Evolutionary conservation across 2,113 vertebrate genomes (phyloP), one percentile per base, ranked within the genome.

Genomic region (Mormyrus iriodes): DNA sequence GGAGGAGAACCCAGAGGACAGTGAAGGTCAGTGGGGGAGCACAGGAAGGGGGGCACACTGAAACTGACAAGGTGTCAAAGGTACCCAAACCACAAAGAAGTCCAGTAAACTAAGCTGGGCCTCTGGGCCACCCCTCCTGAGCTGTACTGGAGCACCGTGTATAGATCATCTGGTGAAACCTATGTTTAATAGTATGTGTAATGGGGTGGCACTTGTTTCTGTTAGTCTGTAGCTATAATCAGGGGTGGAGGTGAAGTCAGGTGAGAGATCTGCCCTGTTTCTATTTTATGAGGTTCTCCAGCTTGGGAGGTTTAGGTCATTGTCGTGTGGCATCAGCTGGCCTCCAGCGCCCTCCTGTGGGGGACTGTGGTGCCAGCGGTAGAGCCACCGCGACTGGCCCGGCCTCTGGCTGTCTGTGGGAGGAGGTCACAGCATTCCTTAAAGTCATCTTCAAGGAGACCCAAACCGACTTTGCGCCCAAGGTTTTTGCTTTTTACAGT

Each of bases 1-100:
- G 79, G 98, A 99, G 84, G 98, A 99, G 93, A 99, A 99, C 90
- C 97, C 96, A 76, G 98, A 99, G 93, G 98, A 99, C 92, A 99
- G 98, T 90, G 98, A 99, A 96, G 98, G 98, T 99, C 94, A 94
- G 95, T 42, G 35, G 73, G 35, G 35, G 69, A 1, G 2, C 2
- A 10, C 15, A 3, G 69, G n/a, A n/a, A 31, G n/a, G 12, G 44
- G n/a, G n/a, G 8, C 3, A 5, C 76, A 83, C 35, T 83, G 79
- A 46, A 84, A 24, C 1, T 69, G 61, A n/a, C 27, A 31, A 24
- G 55, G 27, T 69, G 61, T 69, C 61, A 69, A 69, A 69, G n/a
- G n/a, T 44, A 44, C 76, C 31, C 12, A 44, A 42, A 17, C 42
- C 42, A 44, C 76, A 82, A 44, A 35, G 35, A 19, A 39, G 35